A percentile compares a stretch with the other conserved stretches of the same genome.
phyloP scores from a whole-genome alignment of 2,797 vertebrate genomes.

The Hippocampus kuda region DNA sequence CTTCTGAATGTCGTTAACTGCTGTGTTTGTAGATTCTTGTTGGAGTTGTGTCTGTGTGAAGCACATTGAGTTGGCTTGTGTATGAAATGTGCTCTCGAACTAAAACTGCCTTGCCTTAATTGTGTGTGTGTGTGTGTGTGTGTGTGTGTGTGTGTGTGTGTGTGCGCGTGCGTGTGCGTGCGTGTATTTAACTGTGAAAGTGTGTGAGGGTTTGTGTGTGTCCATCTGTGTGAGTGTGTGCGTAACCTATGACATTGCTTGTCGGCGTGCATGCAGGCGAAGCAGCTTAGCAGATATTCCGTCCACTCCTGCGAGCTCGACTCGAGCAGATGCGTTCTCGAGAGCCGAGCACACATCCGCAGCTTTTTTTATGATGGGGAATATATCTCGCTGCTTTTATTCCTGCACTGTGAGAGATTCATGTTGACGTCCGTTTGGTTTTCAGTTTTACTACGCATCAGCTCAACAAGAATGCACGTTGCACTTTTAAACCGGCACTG shows the following conservation, averaged over 20 bases:
- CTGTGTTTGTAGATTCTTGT: too few relatives aligned
- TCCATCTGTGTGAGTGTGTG: neutral
- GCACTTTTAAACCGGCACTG: neutral
- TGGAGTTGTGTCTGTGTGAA: too few relatives aligned
- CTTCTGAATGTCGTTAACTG: too few relatives aligned
- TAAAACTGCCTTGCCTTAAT: too few relatives aligned
- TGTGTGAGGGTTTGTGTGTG: too few relatives aligned
- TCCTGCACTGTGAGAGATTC: neutral
- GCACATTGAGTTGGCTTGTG: too few relatives aligned
- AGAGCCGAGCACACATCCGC: slow-evolving; percentile 20
- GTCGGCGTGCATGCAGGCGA: slow-evolving; percentile 3
- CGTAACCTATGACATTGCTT: slow-evolving; percentile 1
- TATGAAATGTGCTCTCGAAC: too few relatives aligned
- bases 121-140: too few relatives aligned
- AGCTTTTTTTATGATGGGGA: slow-evolving; percentile 1
- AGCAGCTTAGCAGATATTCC: neutral
- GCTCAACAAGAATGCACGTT: neutral
- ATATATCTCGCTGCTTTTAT: neutral
- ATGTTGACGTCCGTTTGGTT: neutral
- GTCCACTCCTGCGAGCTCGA: slow-evolving; percentile 13
- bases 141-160: too few relatives aligned
- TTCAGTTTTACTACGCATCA: neutral
- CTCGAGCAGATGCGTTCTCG: slow-evolving; percentile 24
- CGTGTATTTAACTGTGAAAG: too few relatives aligned
- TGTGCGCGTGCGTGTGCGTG: too few relatives aligned